A percentile compares a stretch with the other conserved stretches of the same genome.
These are phyloP conservation scores for Poeciliopsis gracilis DNA, from an alignment of 2,797 vertebrate species.

Conservation along the genomic window DNA sequence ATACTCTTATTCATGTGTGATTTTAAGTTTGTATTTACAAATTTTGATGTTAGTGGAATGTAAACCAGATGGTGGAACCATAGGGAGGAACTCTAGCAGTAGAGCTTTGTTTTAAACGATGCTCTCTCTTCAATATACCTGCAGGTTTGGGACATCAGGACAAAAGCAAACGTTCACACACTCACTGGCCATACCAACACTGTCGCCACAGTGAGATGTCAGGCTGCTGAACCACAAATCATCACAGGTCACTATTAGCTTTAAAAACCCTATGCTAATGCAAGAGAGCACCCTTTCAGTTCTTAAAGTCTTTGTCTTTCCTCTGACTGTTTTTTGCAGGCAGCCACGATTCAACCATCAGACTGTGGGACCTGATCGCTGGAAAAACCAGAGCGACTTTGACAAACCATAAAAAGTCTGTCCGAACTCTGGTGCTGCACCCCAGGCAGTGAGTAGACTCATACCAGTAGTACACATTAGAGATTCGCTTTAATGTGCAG, in stretches of 20 bases:
- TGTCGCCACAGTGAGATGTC: slow-evolving; percentile 95
- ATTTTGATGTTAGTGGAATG: no score
- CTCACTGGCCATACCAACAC: slow-evolving; percentile 97
- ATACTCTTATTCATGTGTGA: no score
- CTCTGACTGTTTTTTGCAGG: slow-evolving; percentile 74
- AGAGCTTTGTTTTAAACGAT: neutral
- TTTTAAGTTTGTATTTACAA: no score
- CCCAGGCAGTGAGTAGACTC: slow-evolving; percentile 89
- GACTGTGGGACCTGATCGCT: slow-evolving; percentile 96
- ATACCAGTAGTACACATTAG: neutral
- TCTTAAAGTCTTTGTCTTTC: neutral
- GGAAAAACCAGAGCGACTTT: slow-evolving; percentile 98
- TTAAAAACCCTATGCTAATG: neutral
- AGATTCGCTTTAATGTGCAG: neutral
- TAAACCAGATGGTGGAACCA: neutral
- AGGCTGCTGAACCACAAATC: slow-evolving; percentile 94
- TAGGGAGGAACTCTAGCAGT: neutral
- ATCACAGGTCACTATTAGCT: slow-evolving; percentile 87
- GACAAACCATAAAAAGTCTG: slow-evolving; percentile 99
- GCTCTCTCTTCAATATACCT: slow-evolving; percentile 3
- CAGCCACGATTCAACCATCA: slow-evolving; percentile 97
- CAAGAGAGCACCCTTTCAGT: neutral
- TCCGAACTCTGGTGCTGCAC: slow-evolving; percentile 91
- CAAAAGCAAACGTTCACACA: slow-evolving; percentile 97
- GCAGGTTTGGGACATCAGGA: slow-evolving; percentile 97